These are phyloP conservation scores for Palythoa grandis DNA, from an alignment of 92 coral and sea anemone genomes.

Conservation along the genomic window DNA sequence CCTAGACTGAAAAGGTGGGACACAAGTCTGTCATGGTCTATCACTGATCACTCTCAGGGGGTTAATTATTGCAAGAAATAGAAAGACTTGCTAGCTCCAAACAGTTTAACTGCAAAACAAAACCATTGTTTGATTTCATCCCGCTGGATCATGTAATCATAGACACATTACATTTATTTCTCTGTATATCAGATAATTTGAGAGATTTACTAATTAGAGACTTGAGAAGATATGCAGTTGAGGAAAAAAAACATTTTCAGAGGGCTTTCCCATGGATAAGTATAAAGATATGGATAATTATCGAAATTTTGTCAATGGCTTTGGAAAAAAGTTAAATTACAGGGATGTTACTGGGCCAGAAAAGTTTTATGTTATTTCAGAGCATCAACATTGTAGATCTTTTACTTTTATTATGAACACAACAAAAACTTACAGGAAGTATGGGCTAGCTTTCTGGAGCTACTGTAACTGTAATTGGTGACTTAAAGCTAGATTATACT, in stretches of 20 bases:
- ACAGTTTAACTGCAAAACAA: slow-evolving; percentile 18
- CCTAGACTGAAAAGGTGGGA: slow-evolving; percentile 49
- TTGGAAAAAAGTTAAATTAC: slow-evolving; percentile 43
- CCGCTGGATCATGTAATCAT: slow-evolving; percentile 72
- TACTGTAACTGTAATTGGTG: too few relatives aligned
- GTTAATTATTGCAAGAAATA: slow-evolving; percentile 20
- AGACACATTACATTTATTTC: slow-evolving; percentile 70
- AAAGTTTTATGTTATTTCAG: neutral
- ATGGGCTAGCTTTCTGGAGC: slow-evolving; percentile 33
- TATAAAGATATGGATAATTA: slow-evolving; percentile 22
- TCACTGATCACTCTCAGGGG: slow-evolving; percentile 30
- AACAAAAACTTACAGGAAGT: slow-evolving; percentile 22
- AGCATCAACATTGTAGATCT: slow-evolving; percentile 33
- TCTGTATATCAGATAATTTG: slow-evolving; percentile 69
- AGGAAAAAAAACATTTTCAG: neutral
- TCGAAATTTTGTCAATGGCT: neutral
- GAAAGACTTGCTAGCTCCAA: neutral
- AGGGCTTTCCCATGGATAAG: slow-evolving; percentile 1
- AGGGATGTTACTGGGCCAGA: slow-evolving; percentile 52
- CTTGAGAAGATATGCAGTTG: slow-evolving; percentile 41
- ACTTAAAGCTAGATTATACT: slow-evolving; percentile 47
- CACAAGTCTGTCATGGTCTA: slow-evolving; percentile 33
- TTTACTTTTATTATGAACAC: neutral
- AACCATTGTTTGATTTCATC: slow-evolving; percentile 52
- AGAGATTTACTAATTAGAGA: slow-evolving; percentile 63